These are phyloP conservation scores for Syngnathus floridae DNA, from an alignment of 2,113 vertebrate genomes.

Conservation along the genomic window DNA sequence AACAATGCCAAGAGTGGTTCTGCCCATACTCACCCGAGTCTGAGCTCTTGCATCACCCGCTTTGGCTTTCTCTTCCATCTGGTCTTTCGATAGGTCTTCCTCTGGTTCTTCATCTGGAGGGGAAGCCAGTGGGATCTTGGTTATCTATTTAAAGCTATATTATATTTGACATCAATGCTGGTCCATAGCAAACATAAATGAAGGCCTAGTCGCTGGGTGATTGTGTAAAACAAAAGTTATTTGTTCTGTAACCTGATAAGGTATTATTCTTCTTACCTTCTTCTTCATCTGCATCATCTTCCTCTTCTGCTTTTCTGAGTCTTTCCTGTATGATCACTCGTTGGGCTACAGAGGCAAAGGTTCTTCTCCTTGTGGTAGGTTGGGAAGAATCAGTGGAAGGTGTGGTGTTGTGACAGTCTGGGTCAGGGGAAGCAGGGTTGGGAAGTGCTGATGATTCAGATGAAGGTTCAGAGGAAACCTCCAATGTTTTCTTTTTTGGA, in stretches of 20 bases:
- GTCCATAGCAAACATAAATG: neutral
- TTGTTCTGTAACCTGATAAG: neutral
- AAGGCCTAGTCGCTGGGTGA: neutral
- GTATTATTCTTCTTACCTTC: slow-evolving; percentile 48
- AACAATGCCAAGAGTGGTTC: slow-evolving; percentile 40
- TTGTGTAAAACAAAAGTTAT: neutral
- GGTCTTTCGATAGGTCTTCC: slow-evolving; percentile 72
- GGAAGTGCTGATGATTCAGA: slow-evolving; percentile 13
- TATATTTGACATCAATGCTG: neutral
- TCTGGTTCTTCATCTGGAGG: slow-evolving; percentile 68
- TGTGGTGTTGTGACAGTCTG: neutral
- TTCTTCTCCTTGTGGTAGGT: slow-evolving; percentile 15
- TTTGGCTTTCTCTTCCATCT: slow-evolving; percentile 80
- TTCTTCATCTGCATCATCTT: slow-evolving; percentile 48
- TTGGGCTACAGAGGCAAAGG: slow-evolving; percentile 61
- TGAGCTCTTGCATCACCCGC: slow-evolving; percentile 85
- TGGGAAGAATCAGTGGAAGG: neutral
- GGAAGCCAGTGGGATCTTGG: neutral
- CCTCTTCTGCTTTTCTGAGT: slow-evolving; percentile 56
- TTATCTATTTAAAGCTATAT: neutral
- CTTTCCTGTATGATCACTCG: slow-evolving; percentile 65
- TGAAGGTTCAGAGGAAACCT: neutral
- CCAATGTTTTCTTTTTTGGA: neutral
- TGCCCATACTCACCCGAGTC: slow-evolving; percentile 71
- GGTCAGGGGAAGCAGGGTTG: neutral